Percentiles rank a stretch among this genome's conserved stretches.
These are phyloP conservation scores for Scaptomyza montana DNA, from an alignment of 1,140 invertebrate genomes.

Conservation along the genomic window DNA sequence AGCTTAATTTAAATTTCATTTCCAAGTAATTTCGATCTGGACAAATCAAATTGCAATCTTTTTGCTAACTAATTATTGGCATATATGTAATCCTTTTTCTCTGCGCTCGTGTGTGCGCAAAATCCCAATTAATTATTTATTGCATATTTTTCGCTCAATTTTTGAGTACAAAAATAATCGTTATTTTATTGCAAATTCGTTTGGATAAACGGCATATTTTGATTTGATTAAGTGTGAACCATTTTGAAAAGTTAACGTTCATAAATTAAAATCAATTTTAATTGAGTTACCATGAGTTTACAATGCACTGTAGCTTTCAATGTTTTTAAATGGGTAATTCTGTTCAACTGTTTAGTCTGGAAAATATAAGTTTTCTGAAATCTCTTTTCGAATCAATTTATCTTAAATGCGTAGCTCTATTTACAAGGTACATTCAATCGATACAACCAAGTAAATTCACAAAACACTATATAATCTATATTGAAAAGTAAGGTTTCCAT, in stretches of 20 bases:
- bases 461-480: constrained; percentile 67
- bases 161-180: not conserved
- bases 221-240: constrained; percentile 67
- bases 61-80: constrained; percentile 53
- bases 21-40: constrained; percentile 23
- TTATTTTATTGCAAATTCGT: constrained; percentile 1
- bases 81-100: constrained; percentile 38
- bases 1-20: constrained; percentile 39
- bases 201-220: constrained; percentile 38
- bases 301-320: not conserved
- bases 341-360: no score
- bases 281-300: not conserved
- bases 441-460: constrained; percentile 5
- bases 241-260: constrained; percentile 56
- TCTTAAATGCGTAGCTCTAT: no score
- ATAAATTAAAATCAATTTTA: constrained; percentile 34
- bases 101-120: not conserved
- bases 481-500: constrained; percentile 40
- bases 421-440: no score
- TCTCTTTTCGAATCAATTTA: no score
- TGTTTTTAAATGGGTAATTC: no score
- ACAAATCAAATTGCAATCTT: constrained; percentile 42
- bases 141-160: constrained; percentile 4
- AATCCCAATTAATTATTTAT: constrained; percentile 60
- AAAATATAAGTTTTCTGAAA: no score